A percentile compares a stretch with the other conserved stretches of the same genome.
Conservation (phyloP, 2,888 invertebrate genomes). For the Pollenia amentaria region DNA sequence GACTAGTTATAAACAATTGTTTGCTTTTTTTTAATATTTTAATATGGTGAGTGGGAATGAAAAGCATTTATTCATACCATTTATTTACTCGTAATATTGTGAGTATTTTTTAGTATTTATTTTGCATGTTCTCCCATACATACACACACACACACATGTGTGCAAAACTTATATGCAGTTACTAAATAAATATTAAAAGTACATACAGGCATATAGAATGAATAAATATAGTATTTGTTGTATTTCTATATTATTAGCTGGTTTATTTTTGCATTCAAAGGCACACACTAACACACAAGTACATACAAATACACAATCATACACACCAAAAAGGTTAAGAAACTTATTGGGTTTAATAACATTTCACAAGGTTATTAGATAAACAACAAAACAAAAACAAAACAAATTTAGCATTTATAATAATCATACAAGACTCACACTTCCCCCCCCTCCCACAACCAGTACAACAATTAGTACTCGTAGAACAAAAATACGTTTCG, state of each 20-base stretch:
- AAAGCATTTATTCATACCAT: conserved; percentile 10
- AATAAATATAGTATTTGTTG: conserved; percentile 65
- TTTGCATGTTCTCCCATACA: conserved; percentile 44
- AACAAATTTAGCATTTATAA: conserved; percentile 71
- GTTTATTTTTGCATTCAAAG: conserved; percentile 59
- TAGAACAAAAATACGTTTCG: conserved; percentile 2
- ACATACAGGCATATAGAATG: conserved; percentile 31
- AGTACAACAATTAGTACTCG: background rate
- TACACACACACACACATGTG: background rate
- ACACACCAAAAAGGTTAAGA: conserved; percentile 81
- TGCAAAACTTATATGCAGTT: conserved; percentile 28
- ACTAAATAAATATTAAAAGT: conserved; percentile 24
- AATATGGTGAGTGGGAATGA: conserved; percentile 22
- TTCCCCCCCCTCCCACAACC: background rate
- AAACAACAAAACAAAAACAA: conserved; percentile 77
- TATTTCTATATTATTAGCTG: conserved; percentile 78
- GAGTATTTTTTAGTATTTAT: conserved; percentile 51
- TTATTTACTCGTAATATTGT: conserved; percentile 40
- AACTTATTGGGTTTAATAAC: conserved; percentile 85
- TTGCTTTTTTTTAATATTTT: conserved; percentile 15
- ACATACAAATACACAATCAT: background rate
- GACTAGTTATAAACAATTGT: conserved; percentile 51
- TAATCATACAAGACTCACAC: conserved; percentile 39
- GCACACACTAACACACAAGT: conserved; percentile 15
- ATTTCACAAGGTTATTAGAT: conserved; percentile 84